Conservation (phyloP, 2,113 vertebrate genomes). For the Chamaetylas fuelleborni region DNA sequence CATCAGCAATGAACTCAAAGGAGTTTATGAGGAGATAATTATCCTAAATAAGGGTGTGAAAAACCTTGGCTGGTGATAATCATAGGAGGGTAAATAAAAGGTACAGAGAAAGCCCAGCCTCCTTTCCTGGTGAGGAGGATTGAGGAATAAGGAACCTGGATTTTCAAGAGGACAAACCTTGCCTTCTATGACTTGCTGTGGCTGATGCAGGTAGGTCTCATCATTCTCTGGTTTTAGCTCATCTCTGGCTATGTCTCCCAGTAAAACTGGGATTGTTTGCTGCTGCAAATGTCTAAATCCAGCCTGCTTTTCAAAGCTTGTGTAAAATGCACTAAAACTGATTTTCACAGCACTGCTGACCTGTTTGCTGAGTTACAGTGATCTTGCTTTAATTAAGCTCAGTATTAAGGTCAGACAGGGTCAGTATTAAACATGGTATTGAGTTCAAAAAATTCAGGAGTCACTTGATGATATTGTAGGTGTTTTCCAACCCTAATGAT, state of each 20-base stretch:
- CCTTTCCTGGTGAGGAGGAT: rapidly evolving
- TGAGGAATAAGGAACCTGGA: rapidly evolving
- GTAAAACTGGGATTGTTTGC: neutral
- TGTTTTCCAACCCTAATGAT: neutral
- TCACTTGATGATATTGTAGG: neutral
- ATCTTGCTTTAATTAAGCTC: neutral
- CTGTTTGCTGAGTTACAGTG: neutral
- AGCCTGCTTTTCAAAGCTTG: neutral
- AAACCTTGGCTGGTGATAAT: neutral
- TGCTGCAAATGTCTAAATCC: neutral
- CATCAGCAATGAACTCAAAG: neutral
- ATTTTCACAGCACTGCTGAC: rapidly evolving
- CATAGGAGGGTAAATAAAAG: neutral
- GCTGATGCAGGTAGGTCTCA: neutral
- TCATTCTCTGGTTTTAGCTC: rapidly evolving
- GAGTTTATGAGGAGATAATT: neutral
- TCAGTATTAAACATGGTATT: neutral
- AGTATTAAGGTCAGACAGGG: neutral
- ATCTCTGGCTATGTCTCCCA: rapidly evolving
- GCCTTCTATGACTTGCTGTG: rapidly evolving
- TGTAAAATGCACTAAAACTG: neutral
- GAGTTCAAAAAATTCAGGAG: neutral
- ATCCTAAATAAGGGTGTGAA: neutral
- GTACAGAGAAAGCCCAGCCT: rapidly evolving
- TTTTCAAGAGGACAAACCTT: neutral